A percentile compares a stretch with the other conserved stretches of the same genome.
These are phyloP conservation scores for Chrysolina oricalcia DNA, from an alignment of 2,888 invertebrate genomes.

Conservation along the genomic window DNA sequence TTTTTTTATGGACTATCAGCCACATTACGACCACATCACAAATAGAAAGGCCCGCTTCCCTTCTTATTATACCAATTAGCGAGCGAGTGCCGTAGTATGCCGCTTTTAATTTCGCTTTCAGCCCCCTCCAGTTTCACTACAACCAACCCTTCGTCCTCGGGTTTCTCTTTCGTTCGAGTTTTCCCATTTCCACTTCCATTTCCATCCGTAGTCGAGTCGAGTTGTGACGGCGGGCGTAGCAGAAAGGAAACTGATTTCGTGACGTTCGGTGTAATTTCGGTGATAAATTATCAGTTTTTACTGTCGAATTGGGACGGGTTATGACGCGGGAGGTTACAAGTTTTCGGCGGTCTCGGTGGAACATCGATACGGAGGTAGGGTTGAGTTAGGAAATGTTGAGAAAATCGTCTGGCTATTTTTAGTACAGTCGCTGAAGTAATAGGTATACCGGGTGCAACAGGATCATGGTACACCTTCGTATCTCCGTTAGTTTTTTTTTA, in stretches of 20 bases:
- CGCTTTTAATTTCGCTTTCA: constrained; percentile 21
- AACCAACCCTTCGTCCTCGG: not conserved
- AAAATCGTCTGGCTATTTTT: not conserved
- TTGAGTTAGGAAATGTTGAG: not conserved
- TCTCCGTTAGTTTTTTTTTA: too few species aligned
- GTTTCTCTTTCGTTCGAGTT: constrained; percentile 27
- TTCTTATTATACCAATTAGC: not conserved
- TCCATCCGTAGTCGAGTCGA: not conserved
- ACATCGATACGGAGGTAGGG: not conserved
- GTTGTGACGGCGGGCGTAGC: not conserved
- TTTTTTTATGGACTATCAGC: constrained; percentile 8
- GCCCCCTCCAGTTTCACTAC: not conserved
- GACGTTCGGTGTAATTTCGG: not conserved
- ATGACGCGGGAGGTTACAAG: not conserved
- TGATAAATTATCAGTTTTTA: constrained; percentile 12
- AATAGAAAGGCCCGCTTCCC: not conserved
- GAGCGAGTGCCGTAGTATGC: constrained; percentile 5
- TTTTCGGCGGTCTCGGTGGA: not conserved
- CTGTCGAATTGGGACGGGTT: constrained; percentile 18
- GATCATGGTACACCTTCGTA: too few species aligned
- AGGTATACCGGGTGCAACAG: too few species aligned
- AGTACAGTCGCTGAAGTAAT: too few species aligned
- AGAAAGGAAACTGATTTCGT: not conserved
- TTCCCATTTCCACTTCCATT: constrained; percentile 12
- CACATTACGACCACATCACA: constrained; percentile 1